Evolutionary conservation across 2,113 vertebrate species (phyloP).

Genomic region (Merops nubicus): DNA sequence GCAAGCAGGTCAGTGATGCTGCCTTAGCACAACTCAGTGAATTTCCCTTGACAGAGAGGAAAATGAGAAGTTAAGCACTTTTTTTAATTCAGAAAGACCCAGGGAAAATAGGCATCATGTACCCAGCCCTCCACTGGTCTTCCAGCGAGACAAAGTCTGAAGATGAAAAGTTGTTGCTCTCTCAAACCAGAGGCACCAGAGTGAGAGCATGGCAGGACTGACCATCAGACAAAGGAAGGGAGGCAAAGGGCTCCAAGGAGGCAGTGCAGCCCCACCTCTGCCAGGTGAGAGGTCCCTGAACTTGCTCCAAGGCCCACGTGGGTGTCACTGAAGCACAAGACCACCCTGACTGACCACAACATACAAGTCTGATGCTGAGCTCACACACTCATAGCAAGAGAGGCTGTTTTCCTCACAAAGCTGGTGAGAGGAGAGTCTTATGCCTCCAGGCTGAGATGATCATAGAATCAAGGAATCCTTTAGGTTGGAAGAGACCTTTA

Average conservation of each 20-base stretch:
- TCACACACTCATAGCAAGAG: neutral
- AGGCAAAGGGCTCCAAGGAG: neutral
- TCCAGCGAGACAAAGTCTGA: neutral
- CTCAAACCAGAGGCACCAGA: neutral
- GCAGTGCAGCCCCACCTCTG: neutral
- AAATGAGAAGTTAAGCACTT: neutral
- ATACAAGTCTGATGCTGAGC: rapidly evolving
- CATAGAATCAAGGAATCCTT: too few relatives aligned
- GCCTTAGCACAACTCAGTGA: neutral
- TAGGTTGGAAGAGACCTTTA: too few relatives aligned
- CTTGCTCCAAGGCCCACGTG: rapidly evolving
- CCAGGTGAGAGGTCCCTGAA: neutral
- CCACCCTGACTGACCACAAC: rapidly evolving
- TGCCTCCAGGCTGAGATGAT: neutral
- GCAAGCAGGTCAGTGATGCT: neutral
- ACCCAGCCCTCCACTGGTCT: neutral
- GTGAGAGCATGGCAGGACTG: neutral
- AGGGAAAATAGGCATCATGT: neutral
- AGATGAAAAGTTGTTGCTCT: neutral
- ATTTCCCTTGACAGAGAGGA: neutral
- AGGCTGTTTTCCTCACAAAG: neutral
- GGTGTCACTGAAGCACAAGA: neutral
- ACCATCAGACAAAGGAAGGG: neutral
- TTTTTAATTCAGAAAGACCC: neutral
- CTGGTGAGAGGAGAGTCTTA: neutral